These are phyloP conservation scores for Setipinna tenuifilis DNA, from an alignment of 2,797 vertebrate genomes.

Conservation along the genomic window DNA sequence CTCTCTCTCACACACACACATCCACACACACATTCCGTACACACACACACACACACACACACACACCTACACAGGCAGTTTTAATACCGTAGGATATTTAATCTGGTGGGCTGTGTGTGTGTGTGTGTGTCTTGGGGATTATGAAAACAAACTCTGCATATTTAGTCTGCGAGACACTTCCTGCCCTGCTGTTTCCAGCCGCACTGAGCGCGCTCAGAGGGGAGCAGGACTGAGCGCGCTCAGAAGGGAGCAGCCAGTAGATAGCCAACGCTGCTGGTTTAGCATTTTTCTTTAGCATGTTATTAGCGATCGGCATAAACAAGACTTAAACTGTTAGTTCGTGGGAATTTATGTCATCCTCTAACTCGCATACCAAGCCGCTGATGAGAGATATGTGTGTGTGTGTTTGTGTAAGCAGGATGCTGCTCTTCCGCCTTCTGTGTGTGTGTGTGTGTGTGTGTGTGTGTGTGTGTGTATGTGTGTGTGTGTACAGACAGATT, in stretches of 20 bases:
- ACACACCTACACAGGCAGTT: slow-evolving; percentile 3
- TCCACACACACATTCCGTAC: background rate
- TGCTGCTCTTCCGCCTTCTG: background rate
- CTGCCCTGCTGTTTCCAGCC: slow-evolving; percentile 58
- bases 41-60: slow-evolving; percentile 10
- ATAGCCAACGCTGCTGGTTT: background rate
- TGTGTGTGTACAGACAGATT: slow-evolving; percentile 34
- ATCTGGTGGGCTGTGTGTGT: slow-evolving; percentile 46
- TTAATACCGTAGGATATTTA: slow-evolving; percentile 27
- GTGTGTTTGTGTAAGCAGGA: slow-evolving; percentile 30
- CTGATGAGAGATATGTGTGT: background rate
- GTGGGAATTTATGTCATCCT: slow-evolving; percentile 14
- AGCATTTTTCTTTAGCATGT: slow-evolving; percentile 26
- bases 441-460: background rate
- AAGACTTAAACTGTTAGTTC: background rate
- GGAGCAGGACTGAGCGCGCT: no score
- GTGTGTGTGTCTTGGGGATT: slow-evolving; percentile 52
- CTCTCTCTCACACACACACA: no score
- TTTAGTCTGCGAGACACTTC: slow-evolving; percentile 67
- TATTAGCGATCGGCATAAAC: background rate
- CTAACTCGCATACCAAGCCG: background rate
- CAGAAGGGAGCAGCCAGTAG: background rate
- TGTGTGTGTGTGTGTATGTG: slow-evolving; percentile 26
- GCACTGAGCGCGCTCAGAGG: background rate
- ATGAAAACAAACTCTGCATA: slow-evolving; percentile 62